Conservation (phyloP, 2,113 vertebrate species). For the Protomyctophum bolini region DNA sequence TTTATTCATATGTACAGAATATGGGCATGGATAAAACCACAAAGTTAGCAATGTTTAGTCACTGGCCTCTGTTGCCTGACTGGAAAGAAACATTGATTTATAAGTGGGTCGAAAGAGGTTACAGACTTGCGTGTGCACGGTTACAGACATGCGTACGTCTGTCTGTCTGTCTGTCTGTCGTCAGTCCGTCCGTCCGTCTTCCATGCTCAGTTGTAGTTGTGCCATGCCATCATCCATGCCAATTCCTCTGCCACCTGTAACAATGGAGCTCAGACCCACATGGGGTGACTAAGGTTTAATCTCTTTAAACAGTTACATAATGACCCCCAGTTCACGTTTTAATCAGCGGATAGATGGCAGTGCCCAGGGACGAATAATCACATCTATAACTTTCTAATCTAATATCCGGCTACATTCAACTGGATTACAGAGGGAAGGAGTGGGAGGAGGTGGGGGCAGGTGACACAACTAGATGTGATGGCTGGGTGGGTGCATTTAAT, state of each 20-base stretch:
- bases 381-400: conserved; percentile 78
- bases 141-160: too few relatives aligned
- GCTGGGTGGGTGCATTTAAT: conserved; percentile 9
- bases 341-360: conserved; percentile 77
- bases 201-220: conserved; percentile 26
- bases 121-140: too few relatives aligned
- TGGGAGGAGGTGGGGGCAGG: conserved; percentile 57
- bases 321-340: conserved; percentile 70
- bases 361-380: conserved; percentile 74
- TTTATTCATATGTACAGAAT: too few relatives aligned
- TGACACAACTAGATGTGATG: conserved; percentile 48
- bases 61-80: too few relatives aligned
- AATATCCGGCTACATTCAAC: conserved; percentile 73
- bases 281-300: conserved; percentile 63
- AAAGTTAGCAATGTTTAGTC: too few relatives aligned
- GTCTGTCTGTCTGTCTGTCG: background rate
- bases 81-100: too few relatives aligned
- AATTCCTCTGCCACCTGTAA: conserved; percentile 35
- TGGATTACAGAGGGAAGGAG: conserved; percentile 64
- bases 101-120: too few relatives aligned
- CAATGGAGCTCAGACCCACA: conserved; percentile 48
- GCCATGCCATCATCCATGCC: conserved; percentile 21
- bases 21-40: too few relatives aligned
- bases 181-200: background rate
- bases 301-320: conserved; percentile 77